A percentile compares a stretch with the other conserved stretches of the same genome.
phyloP scores from a whole-genome alignment of 1,140 invertebrate species.

The Daktulosphaira vitifoliae region DNA sequence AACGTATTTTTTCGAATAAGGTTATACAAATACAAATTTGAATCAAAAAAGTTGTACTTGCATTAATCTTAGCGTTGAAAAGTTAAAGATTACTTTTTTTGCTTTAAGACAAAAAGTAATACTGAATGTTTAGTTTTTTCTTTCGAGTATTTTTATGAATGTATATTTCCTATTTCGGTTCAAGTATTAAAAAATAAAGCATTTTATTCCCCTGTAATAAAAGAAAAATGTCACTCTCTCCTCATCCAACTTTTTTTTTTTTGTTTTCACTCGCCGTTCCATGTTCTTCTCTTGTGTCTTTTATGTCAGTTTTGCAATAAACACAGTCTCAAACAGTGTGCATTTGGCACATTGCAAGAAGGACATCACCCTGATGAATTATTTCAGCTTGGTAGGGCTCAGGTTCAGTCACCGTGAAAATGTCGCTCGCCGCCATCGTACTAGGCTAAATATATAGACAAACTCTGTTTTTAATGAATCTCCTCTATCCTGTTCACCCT shows the following conservation, averaged over 20 bases:
- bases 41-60: too few species aligned
- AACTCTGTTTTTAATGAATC: conserved; percentile 32
- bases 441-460: conserved; percentile 12
- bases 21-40: too few species aligned
- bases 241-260: too few species aligned
- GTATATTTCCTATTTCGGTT: too few species aligned
- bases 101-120: too few species aligned
- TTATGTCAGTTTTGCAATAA: conserved; percentile 31
- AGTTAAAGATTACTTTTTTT: too few species aligned
- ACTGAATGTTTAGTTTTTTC: too few species aligned
- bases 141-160: too few species aligned
- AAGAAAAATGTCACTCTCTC: conserved; percentile 4
- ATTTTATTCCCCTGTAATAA: conserved; percentile 13
- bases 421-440: conserved; percentile 8
- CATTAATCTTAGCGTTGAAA: too few species aligned
- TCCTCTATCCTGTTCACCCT: neutral
- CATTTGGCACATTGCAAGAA: conserved; percentile 27
- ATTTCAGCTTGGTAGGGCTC: conserved; percentile 25
- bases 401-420: conserved; percentile 33
- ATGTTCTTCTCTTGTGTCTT: neutral
- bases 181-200: conserved; percentile 20
- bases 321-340: conserved; percentile 29
- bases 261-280: neutral
- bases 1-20: too few species aligned
- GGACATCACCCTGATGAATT: conserved; percentile 29